phyloP scores from a whole-genome alignment of 2,888 invertebrate genomes.

The Hypercompe scribonia region DNA sequence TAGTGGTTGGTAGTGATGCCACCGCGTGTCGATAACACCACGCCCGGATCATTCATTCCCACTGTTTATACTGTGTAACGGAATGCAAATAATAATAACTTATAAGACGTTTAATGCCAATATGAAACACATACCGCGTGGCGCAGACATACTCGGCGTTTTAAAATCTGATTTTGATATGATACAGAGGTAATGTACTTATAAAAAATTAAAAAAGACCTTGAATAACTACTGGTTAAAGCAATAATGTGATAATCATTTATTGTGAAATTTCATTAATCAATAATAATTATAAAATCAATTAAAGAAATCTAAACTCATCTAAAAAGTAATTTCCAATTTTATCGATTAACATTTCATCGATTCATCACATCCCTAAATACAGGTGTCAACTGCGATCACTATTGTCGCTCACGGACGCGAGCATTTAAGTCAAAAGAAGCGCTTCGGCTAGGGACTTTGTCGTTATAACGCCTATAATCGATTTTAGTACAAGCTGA shows the following conservation, averaged over 20 bases:
- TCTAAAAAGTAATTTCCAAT: background rate
- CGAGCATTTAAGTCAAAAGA: slow-evolving; percentile 83
- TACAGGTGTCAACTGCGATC: slow-evolving; percentile 81
- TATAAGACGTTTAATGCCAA: slow-evolving; percentile 37
- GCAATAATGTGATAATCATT: background rate
- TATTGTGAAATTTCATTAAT: too few species aligned
- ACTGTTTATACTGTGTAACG: slow-evolving; percentile 37
- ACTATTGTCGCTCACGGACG: slow-evolving; percentile 76
- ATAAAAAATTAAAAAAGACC: too few species aligned
- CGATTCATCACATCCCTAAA: slow-evolving; percentile 63
- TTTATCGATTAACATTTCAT: slow-evolving; percentile 41
- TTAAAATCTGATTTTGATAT: background rate
- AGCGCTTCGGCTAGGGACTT: slow-evolving; percentile 73
- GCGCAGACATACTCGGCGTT: slow-evolving; percentile 29
- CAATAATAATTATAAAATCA: background rate
- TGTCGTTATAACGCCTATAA: slow-evolving; percentile 73
- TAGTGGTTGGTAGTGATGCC: slow-evolving; percentile 73
- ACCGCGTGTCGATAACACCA: slow-evolving; percentile 55
- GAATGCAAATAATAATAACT: slow-evolving; percentile 49
- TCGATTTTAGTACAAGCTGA: slow-evolving; percentile 62
- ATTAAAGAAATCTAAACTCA: background rate
- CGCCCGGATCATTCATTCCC: slow-evolving; percentile 38
- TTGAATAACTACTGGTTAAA: background rate
- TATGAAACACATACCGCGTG: slow-evolving; percentile 30
- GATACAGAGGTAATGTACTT: too few species aligned